Percentiles rank a stretch among this genome's conserved stretches.
These are phyloP conservation scores for Sinosuthora webbiana DNA, from an alignment of 2,113 vertebrate genomes.

Conservation along the genomic window DNA sequence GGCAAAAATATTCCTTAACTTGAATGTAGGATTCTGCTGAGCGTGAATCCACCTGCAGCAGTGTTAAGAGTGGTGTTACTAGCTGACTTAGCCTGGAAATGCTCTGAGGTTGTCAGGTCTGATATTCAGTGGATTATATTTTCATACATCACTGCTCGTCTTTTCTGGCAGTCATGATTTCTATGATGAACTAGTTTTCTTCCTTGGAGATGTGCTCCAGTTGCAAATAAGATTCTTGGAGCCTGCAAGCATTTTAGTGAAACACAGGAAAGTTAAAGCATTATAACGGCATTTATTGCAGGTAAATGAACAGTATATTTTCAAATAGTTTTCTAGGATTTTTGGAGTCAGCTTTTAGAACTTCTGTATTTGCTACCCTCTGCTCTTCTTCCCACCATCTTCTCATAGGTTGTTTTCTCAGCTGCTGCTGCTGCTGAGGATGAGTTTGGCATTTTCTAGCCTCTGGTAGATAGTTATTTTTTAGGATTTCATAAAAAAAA, in stretches of 20 bases:
- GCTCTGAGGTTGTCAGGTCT: conserved; percentile 71
- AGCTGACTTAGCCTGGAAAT: conserved; percentile 71
- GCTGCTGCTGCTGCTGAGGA: background rate
- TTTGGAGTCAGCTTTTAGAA: background rate
- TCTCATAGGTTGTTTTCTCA: background rate
- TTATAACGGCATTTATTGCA: background rate
- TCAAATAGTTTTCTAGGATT: background rate
- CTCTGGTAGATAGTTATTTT: background rate
- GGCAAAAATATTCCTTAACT: conserved; percentile 32
- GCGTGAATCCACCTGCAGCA: conserved; percentile 42
- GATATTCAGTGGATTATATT: conserved; percentile 74
- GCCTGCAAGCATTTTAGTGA: conserved; percentile 46
- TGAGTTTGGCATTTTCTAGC: background rate
- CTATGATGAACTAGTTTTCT: conserved; percentile 75
- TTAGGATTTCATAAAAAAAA: background rate
- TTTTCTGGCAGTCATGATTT: conserved; percentile 73
- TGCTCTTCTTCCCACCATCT: background rate
- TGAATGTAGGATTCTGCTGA: conserved; percentile 21
- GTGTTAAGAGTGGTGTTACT: conserved; percentile 66
- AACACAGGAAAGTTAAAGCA: conserved; percentile 42
- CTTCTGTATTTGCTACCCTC: background rate
- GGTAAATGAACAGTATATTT: background rate
- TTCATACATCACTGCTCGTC: conserved; percentile 75
- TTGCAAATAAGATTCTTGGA: conserved; percentile 67
- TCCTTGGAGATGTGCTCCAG: conserved; percentile 75